Conservation (phyloP, 2,113 vertebrate species). For the Psammodynastes pulverulentus region DNA sequence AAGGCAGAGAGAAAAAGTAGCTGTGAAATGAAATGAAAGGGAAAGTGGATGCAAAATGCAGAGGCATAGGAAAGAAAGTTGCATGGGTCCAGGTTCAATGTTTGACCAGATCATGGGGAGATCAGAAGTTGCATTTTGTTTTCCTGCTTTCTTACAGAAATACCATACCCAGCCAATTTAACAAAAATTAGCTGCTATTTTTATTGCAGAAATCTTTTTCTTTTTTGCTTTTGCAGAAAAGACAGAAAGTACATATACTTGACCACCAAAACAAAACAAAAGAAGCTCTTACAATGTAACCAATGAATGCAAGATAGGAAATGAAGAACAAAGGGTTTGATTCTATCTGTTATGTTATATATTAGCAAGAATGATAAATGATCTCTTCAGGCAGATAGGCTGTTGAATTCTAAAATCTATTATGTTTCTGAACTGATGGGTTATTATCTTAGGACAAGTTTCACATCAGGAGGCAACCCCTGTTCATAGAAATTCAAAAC, state of each 20-base stretch:
- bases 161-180: constrained; percentile 1
- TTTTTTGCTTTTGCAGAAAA: constrained; percentile 9
- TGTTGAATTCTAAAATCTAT: constrained; percentile 68
- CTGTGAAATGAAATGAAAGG: neutral
- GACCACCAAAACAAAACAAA: constrained; percentile 20
- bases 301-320: constrained; percentile 55
- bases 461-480: constrained; percentile 68
- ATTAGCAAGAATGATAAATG: constrained; percentile 59
- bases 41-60: neutral
- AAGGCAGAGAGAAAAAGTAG: neutral
- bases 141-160: constrained; percentile 26
- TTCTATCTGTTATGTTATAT: constrained; percentile 69
- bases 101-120: neutral
- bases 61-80: neutral
- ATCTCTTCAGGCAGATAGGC: constrained; percentile 61
- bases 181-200: constrained; percentile 13
- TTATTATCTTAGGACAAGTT: constrained; percentile 74
- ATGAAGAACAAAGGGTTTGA: constrained; percentile 67
- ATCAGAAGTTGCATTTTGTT: neutral
- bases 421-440: constrained; percentile 66
- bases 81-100: neutral
- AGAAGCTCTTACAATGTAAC: constrained; percentile 55
- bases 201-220: constrained; percentile 4
- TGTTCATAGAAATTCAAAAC: constrained; percentile 64
- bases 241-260: constrained; percentile 41